These are phyloP conservation scores for Rhinichthys osculus DNA, from an alignment of 2,797 vertebrate species.

Conservation along the genomic window DNA sequence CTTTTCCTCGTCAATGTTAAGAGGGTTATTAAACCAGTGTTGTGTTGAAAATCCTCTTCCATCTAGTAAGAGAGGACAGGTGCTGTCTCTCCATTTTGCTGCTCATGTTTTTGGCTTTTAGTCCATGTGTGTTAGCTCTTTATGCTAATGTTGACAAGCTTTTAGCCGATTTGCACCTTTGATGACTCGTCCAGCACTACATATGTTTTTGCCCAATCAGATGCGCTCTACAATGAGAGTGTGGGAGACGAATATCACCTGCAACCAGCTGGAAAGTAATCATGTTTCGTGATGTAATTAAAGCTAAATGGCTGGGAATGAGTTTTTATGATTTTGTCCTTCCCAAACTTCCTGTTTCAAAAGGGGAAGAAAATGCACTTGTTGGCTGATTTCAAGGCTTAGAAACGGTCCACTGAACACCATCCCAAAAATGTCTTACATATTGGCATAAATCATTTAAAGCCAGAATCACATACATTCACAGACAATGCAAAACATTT, in stretches of 20 bases:
- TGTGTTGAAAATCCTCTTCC: not conserved
- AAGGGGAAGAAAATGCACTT: not conserved
- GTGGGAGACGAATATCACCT: not conserved
- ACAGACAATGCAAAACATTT: not conserved
- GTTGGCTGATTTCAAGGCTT: not conserved
- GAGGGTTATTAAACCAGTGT: slow-evolving; percentile 1
- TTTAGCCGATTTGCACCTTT: not conserved
- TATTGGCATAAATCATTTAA: not conserved
- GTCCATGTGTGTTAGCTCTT: not conserved
- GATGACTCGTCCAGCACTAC: not conserved
- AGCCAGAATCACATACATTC: not conserved
- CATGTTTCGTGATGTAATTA: not conserved
- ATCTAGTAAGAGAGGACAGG: not conserved
- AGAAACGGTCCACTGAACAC: not conserved
- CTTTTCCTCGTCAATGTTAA: slow-evolving; percentile 15
- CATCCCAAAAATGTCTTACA: not conserved
- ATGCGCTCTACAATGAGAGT: not conserved
- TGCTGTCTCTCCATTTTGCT: not conserved
- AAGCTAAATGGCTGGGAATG: not conserved
- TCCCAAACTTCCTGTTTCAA: not conserved
- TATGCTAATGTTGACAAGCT: not conserved
- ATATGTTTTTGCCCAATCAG: not conserved
- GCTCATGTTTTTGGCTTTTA: not conserved
- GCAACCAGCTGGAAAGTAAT: not conserved
- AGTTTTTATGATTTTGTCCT: not conserved